These are phyloP conservation scores for Chouioia cunea DNA, from an alignment of 2,888 invertebrate genomes.

Conservation along the genomic window DNA sequence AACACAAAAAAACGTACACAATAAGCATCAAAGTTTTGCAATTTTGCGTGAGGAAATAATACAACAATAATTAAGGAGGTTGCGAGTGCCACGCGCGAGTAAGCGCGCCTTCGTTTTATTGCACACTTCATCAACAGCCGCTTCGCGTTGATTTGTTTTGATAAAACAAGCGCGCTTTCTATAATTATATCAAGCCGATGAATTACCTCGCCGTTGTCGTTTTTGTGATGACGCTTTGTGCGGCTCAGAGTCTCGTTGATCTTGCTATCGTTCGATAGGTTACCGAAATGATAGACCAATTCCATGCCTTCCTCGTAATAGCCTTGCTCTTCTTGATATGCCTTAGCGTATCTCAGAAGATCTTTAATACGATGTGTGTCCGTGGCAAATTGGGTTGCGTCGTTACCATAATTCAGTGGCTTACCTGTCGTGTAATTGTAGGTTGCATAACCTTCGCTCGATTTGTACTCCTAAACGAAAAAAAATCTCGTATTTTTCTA, in stretches of 20 bases:
- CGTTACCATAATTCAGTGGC: constrained; percentile 59
- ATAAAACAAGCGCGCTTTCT: constrained; percentile 14
- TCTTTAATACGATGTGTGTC: constrained; percentile 58
- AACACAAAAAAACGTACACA: not conserved
- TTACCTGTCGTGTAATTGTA: constrained; percentile 65
- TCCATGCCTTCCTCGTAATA: constrained; percentile 65
- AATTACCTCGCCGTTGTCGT: constrained; percentile 49
- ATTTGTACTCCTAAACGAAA: constrained; percentile 56
- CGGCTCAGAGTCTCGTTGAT: constrained; percentile 44
- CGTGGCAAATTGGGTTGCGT: constrained; percentile 54
- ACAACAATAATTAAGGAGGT: constrained; percentile 20
- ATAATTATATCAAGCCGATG: constrained; percentile 8
- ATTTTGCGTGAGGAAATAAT: constrained; percentile 1
- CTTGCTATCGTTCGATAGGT: constrained; percentile 8
- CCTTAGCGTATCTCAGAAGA: constrained; percentile 61
- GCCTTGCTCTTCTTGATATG: constrained; percentile 62
- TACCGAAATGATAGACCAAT: constrained; percentile 63
- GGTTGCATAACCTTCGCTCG: constrained; percentile 56
- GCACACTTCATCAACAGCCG: too few relatives aligned
- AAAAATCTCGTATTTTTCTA: constrained; percentile 8
- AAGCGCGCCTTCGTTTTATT: constrained; percentile 13
- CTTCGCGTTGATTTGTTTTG: too few relatives aligned
- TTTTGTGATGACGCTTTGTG: constrained; percentile 43
- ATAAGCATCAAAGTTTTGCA: constrained; percentile 10
- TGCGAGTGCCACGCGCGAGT: constrained; percentile 13